Base-by-base conservation (phyloP, 2,113 vertebrate species). In the Micronycteris hirsuta region DNA sequence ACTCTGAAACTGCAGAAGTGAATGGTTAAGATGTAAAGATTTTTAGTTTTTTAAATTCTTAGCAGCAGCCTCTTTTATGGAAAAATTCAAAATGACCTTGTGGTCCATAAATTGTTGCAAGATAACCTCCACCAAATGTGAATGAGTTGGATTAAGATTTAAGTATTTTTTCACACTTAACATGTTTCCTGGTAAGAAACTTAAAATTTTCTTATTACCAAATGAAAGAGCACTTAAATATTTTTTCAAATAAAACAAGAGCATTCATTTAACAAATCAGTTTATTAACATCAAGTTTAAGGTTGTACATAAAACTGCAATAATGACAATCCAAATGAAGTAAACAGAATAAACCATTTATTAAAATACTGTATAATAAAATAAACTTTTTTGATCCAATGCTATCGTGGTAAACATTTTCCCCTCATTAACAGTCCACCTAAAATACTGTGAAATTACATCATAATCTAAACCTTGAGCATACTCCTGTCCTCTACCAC, bases 271-370 rank as follows among this genome's bases (percentile, higher is more conserved):
- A 13, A 89, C 31, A 91, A 93, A 81, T 89, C 24, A 68, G 11
- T 91, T 93, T 84, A 93, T 86, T 81, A 86, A 91, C 26, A 52
- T 89, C 31, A 84, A 96, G 11, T 52, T 96, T 89, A 82, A 88
- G 38, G 47, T 28, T 83, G 22, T 63, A 58, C 14, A 93, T 86
- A 93, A 91, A 92, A 76, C 5, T 38, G 1, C 56, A 97, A 95
- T 67, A 68, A 95, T 20, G 56, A 94, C 52, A 84, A 93, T 38
- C 94, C 86, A 96, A 94, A 83, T 67, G 67, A 93, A 56, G 43
- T 73, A 80, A 96, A 85, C 38, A 94, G 47, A 95, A 80, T 90
- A 96, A 86, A 82, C n/a, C n/a, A 94, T 94, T 96, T 97, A 97
- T 95, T 89, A 96, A 91, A 97, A 92, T 74, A 95, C 22, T 43